Evolutionary conservation across 2,888 invertebrate genomes (phyloP).

Genomic region (Litoditis marina): DNA sequence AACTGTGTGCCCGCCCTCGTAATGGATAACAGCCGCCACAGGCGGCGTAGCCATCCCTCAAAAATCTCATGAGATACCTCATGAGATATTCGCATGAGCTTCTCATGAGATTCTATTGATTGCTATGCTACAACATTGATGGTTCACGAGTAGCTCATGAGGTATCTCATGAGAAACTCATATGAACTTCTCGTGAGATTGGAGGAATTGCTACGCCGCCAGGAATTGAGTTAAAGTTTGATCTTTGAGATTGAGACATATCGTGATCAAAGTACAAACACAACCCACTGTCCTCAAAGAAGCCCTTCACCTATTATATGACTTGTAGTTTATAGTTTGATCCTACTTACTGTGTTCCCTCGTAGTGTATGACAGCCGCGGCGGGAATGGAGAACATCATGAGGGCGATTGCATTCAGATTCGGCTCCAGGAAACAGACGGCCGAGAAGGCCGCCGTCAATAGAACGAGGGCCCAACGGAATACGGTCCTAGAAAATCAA

Average conservation of each 20-base stretch:
- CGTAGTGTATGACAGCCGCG: slow-evolving; percentile 48
- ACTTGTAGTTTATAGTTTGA: neutral
- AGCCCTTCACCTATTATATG: too few species aligned
- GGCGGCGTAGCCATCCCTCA: too few species aligned
- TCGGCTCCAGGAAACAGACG: slow-evolving; percentile 58
- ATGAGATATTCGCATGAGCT: too few species aligned
- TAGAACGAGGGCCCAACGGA: slow-evolving; percentile 46
- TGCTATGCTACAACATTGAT: too few species aligned
- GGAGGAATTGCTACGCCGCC: too few species aligned
- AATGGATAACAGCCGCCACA: too few species aligned
- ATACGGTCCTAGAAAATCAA: slow-evolving; percentile 26
- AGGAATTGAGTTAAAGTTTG: neutral
- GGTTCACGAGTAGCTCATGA: too few species aligned
- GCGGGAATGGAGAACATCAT: slow-evolving; percentile 56
- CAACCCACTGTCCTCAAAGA: neutral
- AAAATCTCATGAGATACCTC: too few species aligned
- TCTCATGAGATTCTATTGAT: too few species aligned
- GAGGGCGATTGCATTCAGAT: slow-evolving; percentile 55
- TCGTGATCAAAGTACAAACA: neutral
- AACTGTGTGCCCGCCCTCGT: too few species aligned
- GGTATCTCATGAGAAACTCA: too few species aligned
- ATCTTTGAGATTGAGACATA: neutral
- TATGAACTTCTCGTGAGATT: too few species aligned
- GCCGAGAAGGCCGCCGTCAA: slow-evolving; percentile 47
- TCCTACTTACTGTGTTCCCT: slow-evolving; percentile 48